Conservation (phyloP, 2,888 invertebrate species). For the Synergus itoensis region DNA sequence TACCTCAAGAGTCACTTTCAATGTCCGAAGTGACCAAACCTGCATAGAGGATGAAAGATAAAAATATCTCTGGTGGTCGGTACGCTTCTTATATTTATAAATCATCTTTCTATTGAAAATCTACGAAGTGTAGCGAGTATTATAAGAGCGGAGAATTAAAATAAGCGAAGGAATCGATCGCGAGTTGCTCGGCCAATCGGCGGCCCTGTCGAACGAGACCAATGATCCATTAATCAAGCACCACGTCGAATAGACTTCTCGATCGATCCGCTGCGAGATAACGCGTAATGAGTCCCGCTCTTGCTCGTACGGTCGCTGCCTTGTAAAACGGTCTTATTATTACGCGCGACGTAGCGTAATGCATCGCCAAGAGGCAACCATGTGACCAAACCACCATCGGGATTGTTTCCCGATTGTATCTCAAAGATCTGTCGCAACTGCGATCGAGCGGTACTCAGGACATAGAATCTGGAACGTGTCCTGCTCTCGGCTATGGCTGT, state of each 20-base stretch:
- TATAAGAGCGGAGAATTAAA: constrained; percentile 43
- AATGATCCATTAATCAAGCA: constrained; percentile 74
- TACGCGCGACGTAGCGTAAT: constrained; percentile 45
- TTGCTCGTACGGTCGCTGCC: constrained; percentile 52
- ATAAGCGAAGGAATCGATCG: constrained; percentile 52
- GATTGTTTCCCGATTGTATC: constrained; percentile 55
- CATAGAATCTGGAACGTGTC: constrained; percentile 33
- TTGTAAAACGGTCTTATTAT: constrained; percentile 58
- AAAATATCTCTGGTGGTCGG: neutral
- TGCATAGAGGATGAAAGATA: no score
- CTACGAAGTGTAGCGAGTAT: neutral
- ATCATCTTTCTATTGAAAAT: neutral
- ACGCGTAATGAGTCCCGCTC: constrained; percentile 71
- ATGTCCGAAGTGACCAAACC: no score
- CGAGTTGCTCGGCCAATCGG: constrained; percentile 26
- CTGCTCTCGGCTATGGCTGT: neutral
- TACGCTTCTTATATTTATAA: neutral
- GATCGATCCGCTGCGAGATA: constrained; percentile 72
- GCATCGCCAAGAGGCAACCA: constrained; percentile 31
- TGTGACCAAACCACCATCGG: constrained; percentile 43
- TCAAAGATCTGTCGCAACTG: constrained; percentile 53
- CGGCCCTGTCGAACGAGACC: constrained; percentile 46
- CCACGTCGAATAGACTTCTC: constrained; percentile 65
- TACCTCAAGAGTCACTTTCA: no score
- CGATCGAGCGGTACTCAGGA: constrained; percentile 29